Percentiles rank a stretch among this genome's conserved stretches.
These are phyloP conservation scores for Alouatta palliata DNA, from an alignment of 2,113 vertebrate species.

Conservation along the genomic window DNA sequence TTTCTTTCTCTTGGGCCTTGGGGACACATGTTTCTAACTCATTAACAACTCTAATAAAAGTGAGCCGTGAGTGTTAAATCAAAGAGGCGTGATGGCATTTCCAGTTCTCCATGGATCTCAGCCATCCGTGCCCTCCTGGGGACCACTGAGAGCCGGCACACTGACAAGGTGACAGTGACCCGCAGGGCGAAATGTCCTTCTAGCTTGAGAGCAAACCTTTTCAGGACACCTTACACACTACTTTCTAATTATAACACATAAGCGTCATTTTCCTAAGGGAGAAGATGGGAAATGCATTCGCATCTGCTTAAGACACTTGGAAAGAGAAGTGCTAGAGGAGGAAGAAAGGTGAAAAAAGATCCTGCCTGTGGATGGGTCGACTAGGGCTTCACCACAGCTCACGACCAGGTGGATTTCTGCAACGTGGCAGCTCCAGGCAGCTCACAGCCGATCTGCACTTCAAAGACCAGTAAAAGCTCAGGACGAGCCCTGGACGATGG, in stretches of 20 bases:
- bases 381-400: not conserved
- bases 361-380: not conserved
- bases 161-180: not conserved
- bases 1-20: not conserved
- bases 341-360: not conserved
- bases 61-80: not conserved
- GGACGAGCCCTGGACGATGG: not conserved
- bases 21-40: not conserved
- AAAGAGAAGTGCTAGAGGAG: slow-evolving; percentile 29
- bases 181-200: not conserved
- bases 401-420: not conserved
- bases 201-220: not conserved
- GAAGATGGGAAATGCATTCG: not conserved
- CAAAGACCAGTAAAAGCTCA: not conserved
- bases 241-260: not conserved
- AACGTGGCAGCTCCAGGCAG: not conserved
- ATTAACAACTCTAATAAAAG: not conserved
- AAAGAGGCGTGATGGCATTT: not conserved
- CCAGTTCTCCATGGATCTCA: not conserved
- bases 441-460: not conserved
- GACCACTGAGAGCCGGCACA: not conserved
- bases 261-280: not conserved
- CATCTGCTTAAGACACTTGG: slow-evolving; percentile 32
- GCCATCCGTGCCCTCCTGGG: not conserved
- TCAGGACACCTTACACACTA: not conserved